Evolutionary conservation across 2,888 invertebrate species (phyloP).

Genomic region (Netelia melanura): DNA sequence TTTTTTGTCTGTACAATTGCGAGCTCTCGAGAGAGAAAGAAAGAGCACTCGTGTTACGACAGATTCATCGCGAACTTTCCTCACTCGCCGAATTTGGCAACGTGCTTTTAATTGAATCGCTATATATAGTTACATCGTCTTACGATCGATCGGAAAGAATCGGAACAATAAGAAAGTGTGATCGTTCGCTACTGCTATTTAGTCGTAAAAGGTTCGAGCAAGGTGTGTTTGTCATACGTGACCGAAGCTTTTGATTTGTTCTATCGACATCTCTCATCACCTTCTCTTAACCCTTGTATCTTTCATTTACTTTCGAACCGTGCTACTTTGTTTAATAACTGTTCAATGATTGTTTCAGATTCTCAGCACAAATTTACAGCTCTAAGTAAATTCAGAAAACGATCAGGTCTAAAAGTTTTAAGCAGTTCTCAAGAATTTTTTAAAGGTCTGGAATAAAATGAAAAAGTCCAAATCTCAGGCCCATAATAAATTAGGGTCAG

Average conservation of each 20-base stretch:
- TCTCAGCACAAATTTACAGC: no score
- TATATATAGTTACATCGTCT: background rate
- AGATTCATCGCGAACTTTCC: slow-evolving; percentile 3
- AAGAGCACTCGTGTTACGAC: background rate
- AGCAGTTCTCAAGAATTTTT: no score
- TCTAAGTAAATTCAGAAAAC: no score
- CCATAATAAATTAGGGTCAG: no score
- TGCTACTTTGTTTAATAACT: background rate
- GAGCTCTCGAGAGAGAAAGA: no score
- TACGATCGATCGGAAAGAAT: background rate
- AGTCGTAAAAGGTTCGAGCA: background rate
- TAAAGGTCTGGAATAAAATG: no score
- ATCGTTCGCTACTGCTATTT: background rate
- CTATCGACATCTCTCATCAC: background rate
- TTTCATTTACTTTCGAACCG: background rate
- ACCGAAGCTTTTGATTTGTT: background rate
- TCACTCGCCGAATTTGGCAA: slow-evolving; percentile 5
- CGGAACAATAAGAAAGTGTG: background rate
- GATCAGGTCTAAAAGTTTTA: no score
- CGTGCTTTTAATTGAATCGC: background rate
- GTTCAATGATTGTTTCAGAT: no score
- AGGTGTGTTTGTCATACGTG: background rate
- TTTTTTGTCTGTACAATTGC: no score
- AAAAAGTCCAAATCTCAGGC: no score
- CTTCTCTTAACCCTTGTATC: background rate